Base-by-base conservation (phyloP, 2,113 vertebrate genomes). In the Uropsilus gracilis region DNA sequence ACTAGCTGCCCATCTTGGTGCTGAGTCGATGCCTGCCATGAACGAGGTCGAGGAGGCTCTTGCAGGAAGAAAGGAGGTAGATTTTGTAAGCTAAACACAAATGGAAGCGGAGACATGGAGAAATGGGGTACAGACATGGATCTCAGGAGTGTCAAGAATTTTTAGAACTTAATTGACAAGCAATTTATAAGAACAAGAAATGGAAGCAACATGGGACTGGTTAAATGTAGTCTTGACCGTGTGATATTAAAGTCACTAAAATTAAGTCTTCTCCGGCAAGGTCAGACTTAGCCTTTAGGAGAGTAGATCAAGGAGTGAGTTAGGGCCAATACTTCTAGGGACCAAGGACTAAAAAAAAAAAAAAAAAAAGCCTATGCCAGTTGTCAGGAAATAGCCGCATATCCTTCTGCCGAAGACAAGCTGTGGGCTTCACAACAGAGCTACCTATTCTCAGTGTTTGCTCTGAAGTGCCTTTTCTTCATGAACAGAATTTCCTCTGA, bases 381-480 rank as follows among this genome's bases (percentile, higher is more conserved):
- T 81, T 76, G 63, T 72, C 42, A 91, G 9, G 48, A 5, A 73
- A 28, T 55, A 86, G 68, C 2, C 63, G 57, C 6, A 16, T 78
- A 37, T 44, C n/a, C n/a, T 30, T 57, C 11, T 50, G 2, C 4
- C 46, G 30, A 89, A 93, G 53, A 73, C 55, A 77, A 16, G 13
- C 26, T 69, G 26, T 44, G n/a, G 20, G 37, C 50, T 88, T 95
- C 37, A 88, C 73, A 61, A 71, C 26, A 44, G 88, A 53, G 39
- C 46, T 81, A 50, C 46, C 32, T 91, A 72, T 69, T 59, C n/a
- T 90, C n/a, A 68, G 55, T 84, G 6, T 76, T 61, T 81, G 39
- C 61, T 77, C 82, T 68, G 53, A 94, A 84, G 39, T 28, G 46
- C 66, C 61, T 95, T 80, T 59, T 55, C 57, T 63, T 84, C 46